These are phyloP conservation scores for Odobenus rosmarus DNA, from an alignment of 2,113 vertebrate genomes.

Conservation along the genomic window DNA sequence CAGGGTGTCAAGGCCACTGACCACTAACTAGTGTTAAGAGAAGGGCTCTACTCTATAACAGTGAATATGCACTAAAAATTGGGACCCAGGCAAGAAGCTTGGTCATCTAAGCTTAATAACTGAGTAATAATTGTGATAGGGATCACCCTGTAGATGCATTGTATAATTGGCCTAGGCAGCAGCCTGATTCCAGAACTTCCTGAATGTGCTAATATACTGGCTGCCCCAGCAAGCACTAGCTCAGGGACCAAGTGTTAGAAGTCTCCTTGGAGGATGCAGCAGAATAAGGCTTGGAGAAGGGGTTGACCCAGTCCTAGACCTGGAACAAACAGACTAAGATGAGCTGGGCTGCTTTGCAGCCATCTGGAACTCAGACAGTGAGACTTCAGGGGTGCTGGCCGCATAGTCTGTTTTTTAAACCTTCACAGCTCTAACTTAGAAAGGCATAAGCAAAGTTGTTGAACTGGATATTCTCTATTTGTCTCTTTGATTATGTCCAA, in stretches of 20 bases:
- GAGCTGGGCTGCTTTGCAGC: not conserved
- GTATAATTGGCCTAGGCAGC: not conserved
- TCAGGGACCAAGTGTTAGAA: not conserved
- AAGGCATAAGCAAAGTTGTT: not conserved
- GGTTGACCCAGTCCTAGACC: not conserved
- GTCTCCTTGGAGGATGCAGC: not conserved
- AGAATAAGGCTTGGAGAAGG: not conserved
- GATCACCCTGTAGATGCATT: not conserved
- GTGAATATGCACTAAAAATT: not conserved
- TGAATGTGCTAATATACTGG: slow-evolving; percentile 16
- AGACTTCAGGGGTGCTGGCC: not conserved
- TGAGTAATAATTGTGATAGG: not conserved
- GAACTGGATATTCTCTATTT: not conserved
- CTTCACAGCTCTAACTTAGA: not conserved
- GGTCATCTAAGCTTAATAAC: not conserved
- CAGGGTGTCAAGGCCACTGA: not conserved
- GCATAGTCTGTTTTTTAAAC: not conserved
- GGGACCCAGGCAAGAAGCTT: not conserved
- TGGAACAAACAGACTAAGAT: not conserved
- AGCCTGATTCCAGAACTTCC: not conserved
- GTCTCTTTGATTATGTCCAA: not conserved
- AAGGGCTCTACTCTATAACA: not conserved
- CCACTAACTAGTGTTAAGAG: not conserved
- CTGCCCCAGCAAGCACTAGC: not conserved
- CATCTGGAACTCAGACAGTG: not conserved